Conservation (phyloP, 2,888 invertebrate genomes). For the Lypha dubia region DNA sequence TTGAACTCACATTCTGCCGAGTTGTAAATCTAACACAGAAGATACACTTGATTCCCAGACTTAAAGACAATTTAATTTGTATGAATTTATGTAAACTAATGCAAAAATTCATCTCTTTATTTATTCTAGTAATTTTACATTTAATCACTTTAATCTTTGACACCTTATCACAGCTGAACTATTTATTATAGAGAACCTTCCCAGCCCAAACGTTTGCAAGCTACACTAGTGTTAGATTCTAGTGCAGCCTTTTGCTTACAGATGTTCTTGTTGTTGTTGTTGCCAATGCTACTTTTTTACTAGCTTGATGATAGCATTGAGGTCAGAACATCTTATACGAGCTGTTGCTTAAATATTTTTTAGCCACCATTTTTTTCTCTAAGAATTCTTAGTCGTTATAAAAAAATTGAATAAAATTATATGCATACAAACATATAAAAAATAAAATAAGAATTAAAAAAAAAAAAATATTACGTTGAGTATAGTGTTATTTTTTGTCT, state of each 20-base stretch:
- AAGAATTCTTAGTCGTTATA: slow-evolving; percentile 35
- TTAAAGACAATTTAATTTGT: too few species aligned
- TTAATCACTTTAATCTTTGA: too few species aligned
- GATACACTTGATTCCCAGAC: too few species aligned
- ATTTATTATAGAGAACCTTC: slow-evolving; percentile 21
- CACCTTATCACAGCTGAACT: background rate
- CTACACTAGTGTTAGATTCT: slow-evolving; percentile 35
- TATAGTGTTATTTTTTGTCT: slow-evolving; percentile 44
- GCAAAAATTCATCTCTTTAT: too few species aligned
- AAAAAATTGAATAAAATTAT: slow-evolving; percentile 20
- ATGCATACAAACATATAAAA: slow-evolving; percentile 24
- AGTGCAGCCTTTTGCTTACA: slow-evolving; percentile 6
- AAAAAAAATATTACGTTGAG: slow-evolving; percentile 21
- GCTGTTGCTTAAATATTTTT: slow-evolving; percentile 63
- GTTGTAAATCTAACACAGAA: too few species aligned
- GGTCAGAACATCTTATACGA: slow-evolving; percentile 63
- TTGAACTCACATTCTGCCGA: too few species aligned
- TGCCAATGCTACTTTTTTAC: slow-evolving; percentile 26
- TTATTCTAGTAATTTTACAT: too few species aligned
- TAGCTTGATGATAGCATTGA: slow-evolving; percentile 58
- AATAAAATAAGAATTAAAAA: background rate
- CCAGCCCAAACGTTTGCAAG: background rate
- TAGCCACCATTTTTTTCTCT: slow-evolving; percentile 29
- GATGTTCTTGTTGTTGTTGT: slow-evolving; percentile 7
- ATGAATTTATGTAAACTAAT: too few species aligned